Evolutionary conservation across 2,113 vertebrate genomes (phyloP), one percentile per base, ranked within the genome.

Genomic region (Myotis yumanensis): DNA sequence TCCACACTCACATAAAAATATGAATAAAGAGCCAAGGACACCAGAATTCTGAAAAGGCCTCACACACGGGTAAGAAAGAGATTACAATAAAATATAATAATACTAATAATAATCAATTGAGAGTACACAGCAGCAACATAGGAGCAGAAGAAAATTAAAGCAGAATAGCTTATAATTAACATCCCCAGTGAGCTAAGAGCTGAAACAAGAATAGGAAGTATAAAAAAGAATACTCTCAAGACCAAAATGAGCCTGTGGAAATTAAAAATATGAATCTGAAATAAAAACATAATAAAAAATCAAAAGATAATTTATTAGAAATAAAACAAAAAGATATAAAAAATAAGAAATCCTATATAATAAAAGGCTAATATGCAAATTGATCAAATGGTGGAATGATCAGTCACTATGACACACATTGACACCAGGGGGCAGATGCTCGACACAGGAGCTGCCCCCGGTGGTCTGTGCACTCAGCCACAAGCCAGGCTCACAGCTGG

Each of bases 121-220:
- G 48, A 93, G 17, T 8, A 73, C 54, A 66, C 37, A 84, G 69
- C 59, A 18, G 66, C 10, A 87, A 73, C 62, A 90, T 1, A 73
- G 6, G 40, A 91, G 11, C 4, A 82, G 40, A 92, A 51, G 54
- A 86, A 89, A 52, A 90, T 71, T 87, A 68, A 91, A 96, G 71
- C 51, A 71, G n/a, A 86, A 72, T 18, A 71, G 57, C 20, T 91
- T 71, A 30, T 68, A 93, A 86, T 71, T 84, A 91, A 57, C 20
- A 91, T 62, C 51, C 6, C 12, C 10, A 30, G 40, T 77, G 76
- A 95, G 35, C 6, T 35, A 77, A 87, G 35, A 64, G 22, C 37
- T 90, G 43, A 93, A 87, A 28, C 14, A 43, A 83, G 43, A 87
- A 77, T 15, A 86, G 11, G 52, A 86, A 68, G 11, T 15, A 85